Conservation (phyloP, 2,888 invertebrate species). For the Oxytorus armatus region DNA sequence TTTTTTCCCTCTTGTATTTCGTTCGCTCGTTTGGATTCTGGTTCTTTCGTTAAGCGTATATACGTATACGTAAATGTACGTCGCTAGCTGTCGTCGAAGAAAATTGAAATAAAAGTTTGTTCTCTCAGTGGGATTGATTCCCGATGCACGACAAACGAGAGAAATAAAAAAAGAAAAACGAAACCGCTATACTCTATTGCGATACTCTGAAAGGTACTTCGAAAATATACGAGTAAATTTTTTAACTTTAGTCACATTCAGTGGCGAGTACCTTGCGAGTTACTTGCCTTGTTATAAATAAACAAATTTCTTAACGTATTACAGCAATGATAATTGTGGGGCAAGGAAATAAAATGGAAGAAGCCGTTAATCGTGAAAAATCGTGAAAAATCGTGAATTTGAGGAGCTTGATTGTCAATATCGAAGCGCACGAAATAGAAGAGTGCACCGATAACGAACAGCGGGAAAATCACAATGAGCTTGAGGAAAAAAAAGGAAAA, state of each 20-base stretch:
- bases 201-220: too few species aligned
- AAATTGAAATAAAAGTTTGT: slow-evolving; percentile 10
- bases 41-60: slow-evolving; percentile 25
- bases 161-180: neutral
- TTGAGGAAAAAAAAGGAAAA: slow-evolving; percentile 27
- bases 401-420: too few species aligned
- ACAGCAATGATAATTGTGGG: too few species aligned
- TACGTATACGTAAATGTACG: slow-evolving; percentile 11
- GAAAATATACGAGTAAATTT: neutral
- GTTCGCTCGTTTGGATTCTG: slow-evolving; percentile 29
- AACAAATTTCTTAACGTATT: too few species aligned
- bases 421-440: neutral
- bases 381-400: too few species aligned
- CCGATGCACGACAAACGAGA: slow-evolving; percentile 13
- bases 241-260: too few species aligned
- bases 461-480: too few species aligned
- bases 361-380: too few species aligned
- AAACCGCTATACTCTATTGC: too few species aligned
- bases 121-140: slow-evolving; percentile 22
- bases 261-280: too few species aligned
- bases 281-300: too few species aligned
- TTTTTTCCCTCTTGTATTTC: neutral
- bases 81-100: neutral
- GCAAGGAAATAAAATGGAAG: too few species aligned
- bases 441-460: neutral